Conservation (phyloP, 2,888 invertebrate species). For the Habroteleia sp. region DNA sequence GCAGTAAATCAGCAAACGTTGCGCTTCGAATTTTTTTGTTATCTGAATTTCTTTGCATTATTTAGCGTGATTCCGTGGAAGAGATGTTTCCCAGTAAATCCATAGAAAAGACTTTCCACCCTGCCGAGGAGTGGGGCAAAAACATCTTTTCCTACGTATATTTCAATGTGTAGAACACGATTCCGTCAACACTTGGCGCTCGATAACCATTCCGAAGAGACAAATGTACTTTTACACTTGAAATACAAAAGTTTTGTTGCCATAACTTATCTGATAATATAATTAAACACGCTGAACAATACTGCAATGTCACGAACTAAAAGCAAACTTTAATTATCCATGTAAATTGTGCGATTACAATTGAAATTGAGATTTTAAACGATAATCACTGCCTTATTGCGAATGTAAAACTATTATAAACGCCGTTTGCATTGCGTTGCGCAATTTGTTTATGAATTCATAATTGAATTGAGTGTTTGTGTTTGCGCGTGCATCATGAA, state of each 20-base stretch:
- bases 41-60: conserved; percentile 16
- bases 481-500: too few species aligned
- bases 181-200: conserved; percentile 43
- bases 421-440: too few species aligned
- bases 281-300: conserved; percentile 8
- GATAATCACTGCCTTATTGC: neutral
- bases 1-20: too few species aligned
- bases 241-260: conserved; percentile 32
- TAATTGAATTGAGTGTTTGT: too few species aligned
- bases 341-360: conserved; percentile 11
- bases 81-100: conserved; percentile 26
- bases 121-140: conserved; percentile 16
- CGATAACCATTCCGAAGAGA: conserved; percentile 35
- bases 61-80: conserved; percentile 1
- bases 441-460: too few species aligned
- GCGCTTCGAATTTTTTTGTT: neutral
- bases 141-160: conserved; percentile 28
- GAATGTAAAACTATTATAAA: too few species aligned
- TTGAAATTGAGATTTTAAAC: neutral
- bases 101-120: conserved; percentile 19
- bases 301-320: conserved; percentile 7
- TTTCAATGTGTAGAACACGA: conserved; percentile 29
- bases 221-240: conserved; percentile 40
- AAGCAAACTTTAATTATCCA: conserved; percentile 4
- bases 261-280: conserved; percentile 31